Base-by-base conservation (phyloP, 2,888 invertebrate species). In the Sinohyriopsis cumingii region DNA sequence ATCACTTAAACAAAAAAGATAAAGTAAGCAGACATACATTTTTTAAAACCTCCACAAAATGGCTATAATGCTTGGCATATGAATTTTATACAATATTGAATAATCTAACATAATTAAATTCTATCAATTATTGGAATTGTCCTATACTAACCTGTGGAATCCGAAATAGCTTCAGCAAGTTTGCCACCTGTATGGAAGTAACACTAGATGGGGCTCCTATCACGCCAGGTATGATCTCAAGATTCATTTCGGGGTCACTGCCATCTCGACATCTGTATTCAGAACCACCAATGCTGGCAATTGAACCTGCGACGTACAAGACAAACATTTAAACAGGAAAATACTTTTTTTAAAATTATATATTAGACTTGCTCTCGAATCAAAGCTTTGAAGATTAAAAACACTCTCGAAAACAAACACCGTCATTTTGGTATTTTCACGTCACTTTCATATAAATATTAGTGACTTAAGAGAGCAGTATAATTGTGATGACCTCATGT, bases 161-260 rank as follows among this genome's bases (percentile, higher is more conserved):
- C 87, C 95, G 94, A 92, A 98, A 98, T 69, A 98, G 93, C 59
- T 97, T 93, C 73, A 98, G 91, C 72, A 96, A 92, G 91, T 95
- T 98, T 76, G 97, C 97, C 74, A 98, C 97, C 92, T 98, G 97
- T 86, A 98, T 97, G 60, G 97, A 97, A 66, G 97, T 98, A 81
- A 97, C 97, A 85, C 96, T 96, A 59, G 96, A 97, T 22, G 96
- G 95, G 6, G 96, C 96, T 5, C 95, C 96, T 55, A 96, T 94
- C 15, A 96, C 96, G 3, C 96, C 96, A 9, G 95, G 95, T 82
- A 96, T 95, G 55, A 88, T 80, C 63, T 83, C 80, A 20, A 85
- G 81, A 69, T 82, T 77, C 62, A 83, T 75, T 54, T 85, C 81
- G 6, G 87, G 85, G 61, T 79, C 74, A 15, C 83, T 78, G 9